Conservation (phyloP, 2,113 vertebrate genomes). For the Spea multiplicata region DNA sequence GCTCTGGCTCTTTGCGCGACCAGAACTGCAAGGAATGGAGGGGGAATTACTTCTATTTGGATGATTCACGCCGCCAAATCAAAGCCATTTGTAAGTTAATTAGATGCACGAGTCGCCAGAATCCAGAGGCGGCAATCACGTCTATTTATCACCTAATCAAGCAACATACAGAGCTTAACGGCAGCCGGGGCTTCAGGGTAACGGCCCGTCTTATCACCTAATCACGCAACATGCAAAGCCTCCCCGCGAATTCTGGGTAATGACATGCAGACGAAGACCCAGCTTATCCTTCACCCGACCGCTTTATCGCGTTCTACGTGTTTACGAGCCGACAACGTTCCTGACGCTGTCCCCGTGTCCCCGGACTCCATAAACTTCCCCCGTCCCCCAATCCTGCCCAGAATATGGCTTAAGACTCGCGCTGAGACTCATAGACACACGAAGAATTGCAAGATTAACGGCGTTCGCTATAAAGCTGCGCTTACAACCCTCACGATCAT, state of each 20-base stretch:
- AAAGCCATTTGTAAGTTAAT: neutral
- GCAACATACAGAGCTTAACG: neutral
- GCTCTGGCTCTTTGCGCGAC: neutral
- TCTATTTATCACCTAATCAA: neutral
- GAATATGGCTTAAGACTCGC: no score
- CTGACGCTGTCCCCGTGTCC: no score
- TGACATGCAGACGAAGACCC: neutral
- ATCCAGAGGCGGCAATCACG: neutral
- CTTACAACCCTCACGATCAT: no score
- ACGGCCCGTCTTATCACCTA: neutral
- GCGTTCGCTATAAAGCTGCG: no score
- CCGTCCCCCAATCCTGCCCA: no score
- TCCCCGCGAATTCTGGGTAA: neutral
- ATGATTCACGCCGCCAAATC: neutral
- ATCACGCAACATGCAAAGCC: neutral
- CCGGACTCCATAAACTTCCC: no score
- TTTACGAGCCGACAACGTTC: no score
- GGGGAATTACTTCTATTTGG: conserved; percentile 1
- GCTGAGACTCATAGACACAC: no score
- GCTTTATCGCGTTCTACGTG: no score
- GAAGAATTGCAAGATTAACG: no score
- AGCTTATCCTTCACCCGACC: no score
- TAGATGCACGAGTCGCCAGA: neutral
- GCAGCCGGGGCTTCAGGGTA: neutral
- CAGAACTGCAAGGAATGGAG: neutral